Evolutionary conservation across 2,113 vertebrate genomes (phyloP), one percentile per base, ranked within the genome.

Genomic region (Brachypteracias leptosomus): DNA sequence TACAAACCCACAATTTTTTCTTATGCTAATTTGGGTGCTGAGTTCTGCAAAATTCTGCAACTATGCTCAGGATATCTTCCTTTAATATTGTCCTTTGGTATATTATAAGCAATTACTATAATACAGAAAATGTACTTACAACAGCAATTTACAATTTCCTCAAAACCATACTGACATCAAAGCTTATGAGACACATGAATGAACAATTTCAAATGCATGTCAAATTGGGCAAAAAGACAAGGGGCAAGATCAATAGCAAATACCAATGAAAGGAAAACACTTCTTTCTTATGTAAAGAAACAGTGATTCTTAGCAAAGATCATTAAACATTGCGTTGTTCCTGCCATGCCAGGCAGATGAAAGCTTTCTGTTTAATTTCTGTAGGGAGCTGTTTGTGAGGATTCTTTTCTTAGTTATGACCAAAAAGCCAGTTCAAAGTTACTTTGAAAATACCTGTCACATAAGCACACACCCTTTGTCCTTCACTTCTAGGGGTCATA

Each of bases 241-340:
- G 51, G 59, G 66, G 62, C 42, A 74, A 82, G 79, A 95, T 97
- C 94, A 94, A 89, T 92, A 93, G 47, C 61, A 93, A 88, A 87
- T 44, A 83, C 25, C 5, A 54, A 68, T 35, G 14, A 63, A 87
- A 74, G 22, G 47, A 71, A 89, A 92, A 83, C 0, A 0, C 33
- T 78, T 87, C 29, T 92, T 95, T 76, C 51, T 87, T 88, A 29
- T 63, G 40, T 75, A 85, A 93, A 86, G 79, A 82, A 96, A 38
- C 57, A 52, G 25, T 26, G 36, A 74, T 91, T 86, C 67, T 72
- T 46, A 73, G 47, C 28, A 84, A 87, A 94, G 71, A 89, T 71
- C 75, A 79, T 95, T 94, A 75, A 84, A 90, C 0, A 2, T 52
- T 62, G 33, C 10, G 66, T 94, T 95, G 70, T 85, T 92, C 47